These are phyloP conservation scores for Philantomba maxwellii DNA, from an alignment of 2,113 vertebrate species.

Conservation along the genomic window DNA sequence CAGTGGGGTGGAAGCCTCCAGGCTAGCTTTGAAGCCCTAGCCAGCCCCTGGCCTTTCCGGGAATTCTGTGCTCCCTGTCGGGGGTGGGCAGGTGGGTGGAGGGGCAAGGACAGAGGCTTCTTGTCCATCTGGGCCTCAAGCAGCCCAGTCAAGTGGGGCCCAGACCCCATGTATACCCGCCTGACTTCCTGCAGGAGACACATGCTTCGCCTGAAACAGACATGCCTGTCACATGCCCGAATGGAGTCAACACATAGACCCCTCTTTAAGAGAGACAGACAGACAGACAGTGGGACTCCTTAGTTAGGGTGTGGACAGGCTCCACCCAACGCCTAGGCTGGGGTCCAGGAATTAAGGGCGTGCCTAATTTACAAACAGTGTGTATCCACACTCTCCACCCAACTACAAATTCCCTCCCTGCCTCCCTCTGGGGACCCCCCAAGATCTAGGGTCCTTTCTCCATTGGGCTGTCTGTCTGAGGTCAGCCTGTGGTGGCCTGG, in stretches of 20 bases:
- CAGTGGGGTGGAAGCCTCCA: not conserved
- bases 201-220: not conserved
- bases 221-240: not conserved
- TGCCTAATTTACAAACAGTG: not conserved
- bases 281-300: not conserved
- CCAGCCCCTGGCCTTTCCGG: conserved; percentile 40
- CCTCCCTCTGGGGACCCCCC: not conserved
- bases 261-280: not conserved
- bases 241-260: not conserved
- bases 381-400: not conserved
- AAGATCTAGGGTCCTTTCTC: not conserved
- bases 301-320: not conserved
- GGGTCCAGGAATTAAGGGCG: not conserved
- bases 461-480: not conserved
- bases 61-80: conserved; percentile 37
- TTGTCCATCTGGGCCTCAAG: not conserved
- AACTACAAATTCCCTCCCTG: not conserved
- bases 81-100: not conserved
- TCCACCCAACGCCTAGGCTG: not conserved
- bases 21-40: conserved; percentile 46
- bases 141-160: not conserved
- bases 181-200: not conserved
- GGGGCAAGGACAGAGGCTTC: not conserved
- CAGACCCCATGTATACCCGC: not conserved
- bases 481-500: not conserved